Conservation (phyloP, 2,797 vertebrate species). For the Rousettus madagascariensis region DNA sequence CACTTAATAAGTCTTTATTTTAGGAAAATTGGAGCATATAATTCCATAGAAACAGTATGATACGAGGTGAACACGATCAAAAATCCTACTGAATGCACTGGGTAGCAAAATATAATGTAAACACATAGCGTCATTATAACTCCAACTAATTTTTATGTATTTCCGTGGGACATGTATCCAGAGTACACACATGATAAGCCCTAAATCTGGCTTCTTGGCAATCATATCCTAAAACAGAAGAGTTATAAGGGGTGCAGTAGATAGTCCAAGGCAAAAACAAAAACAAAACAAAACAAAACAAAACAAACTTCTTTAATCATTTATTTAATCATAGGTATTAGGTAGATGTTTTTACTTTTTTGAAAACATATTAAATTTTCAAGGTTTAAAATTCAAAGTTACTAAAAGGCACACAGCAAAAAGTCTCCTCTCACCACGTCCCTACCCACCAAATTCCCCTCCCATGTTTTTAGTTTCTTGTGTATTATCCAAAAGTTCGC, state of each 20-base stretch:
- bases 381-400: slow-evolving; percentile 11
- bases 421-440: neutral
- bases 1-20: slow-evolving; percentile 23
- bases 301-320: neutral
- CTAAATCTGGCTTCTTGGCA: slow-evolving; percentile 24
- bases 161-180: slow-evolving; percentile 16
- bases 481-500: neutral
- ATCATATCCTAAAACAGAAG: neutral
- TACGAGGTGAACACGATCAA: neutral
- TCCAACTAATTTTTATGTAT: neutral
- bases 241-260: neutral
- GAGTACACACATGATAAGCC: neutral
- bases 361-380: neutral
- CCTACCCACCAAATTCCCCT: neutral
- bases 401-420: neutral
- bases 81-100: neutral
- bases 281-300: too few species aligned
- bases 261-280: neutral
- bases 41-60: neutral
- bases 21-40: neutral
- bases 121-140: neutral
- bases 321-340: neutral
- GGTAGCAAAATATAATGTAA: slow-evolving; percentile 18
- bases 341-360: neutral
- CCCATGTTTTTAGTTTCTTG: neutral